Evolutionary conservation across 2,113 vertebrate species (phyloP), one percentile per base, ranked within the genome.

Genomic region (Zosterops borbonicus): DNA sequence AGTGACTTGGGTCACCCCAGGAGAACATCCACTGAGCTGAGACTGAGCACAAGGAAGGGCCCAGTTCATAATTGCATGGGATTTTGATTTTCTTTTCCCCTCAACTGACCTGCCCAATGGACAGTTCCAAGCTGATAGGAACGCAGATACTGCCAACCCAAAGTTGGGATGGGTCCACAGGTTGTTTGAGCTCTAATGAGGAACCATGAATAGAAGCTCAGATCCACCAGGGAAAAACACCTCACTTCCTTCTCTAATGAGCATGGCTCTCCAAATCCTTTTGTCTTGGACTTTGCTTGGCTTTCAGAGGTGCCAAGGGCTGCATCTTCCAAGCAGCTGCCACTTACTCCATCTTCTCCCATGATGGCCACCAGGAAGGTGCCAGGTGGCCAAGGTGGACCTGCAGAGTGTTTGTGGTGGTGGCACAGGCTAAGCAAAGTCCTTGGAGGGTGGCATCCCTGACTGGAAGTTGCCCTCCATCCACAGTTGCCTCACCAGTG

Each of bases 121-220:
- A 95, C 31, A 55, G 15, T 67, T 75, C 46, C 33, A 92, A 78
- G 53, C 83, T 94, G 92, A 95, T 73, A 94, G 95, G 69, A 69
- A n/a, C 1, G 0, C 33, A 46, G 84, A 87, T 35, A 28, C 42
- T 97, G 97, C 96, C 97, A 98, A 16, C 70, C 83, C 70, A 56
- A 81, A 80, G 59, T 63, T 97, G 96, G 96, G 95, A 81, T 35
- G 84, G 62, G 79, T 96, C 95, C 83, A 60, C 24, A 70, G 81
- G 65, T 90, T 55, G 4, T 96, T 92, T 71, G 93, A 75, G 95
- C 93, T 92, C 89, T 98, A 98, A 98, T 97, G 97, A 98, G 95
- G 83, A 93, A 35, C 29, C 50, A 17, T 94, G 95, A 97, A 97
- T 97, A 90, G 85, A 81, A 85, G 77, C 55, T 92, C 80, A 87